Evolutionary conservation across 2,797 vertebrate species (phyloP).

Genomic region (Toxotes lorentzi): DNA sequence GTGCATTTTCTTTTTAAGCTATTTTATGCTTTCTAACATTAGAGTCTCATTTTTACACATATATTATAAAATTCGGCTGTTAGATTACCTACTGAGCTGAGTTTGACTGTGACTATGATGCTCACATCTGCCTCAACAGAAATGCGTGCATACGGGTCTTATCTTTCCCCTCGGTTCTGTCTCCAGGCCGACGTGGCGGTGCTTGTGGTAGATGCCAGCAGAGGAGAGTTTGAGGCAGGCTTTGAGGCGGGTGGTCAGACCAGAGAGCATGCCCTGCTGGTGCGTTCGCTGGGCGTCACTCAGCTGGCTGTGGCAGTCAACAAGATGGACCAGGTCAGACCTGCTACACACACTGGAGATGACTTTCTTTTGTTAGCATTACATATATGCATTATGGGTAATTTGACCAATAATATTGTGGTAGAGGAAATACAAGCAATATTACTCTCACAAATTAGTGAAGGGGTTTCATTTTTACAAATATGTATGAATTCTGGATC

Average conservation of each 20-base stretch:
- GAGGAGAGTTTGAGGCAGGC: conserved; percentile 98
- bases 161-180: conserved; percentile 1
- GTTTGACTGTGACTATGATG: conserved; percentile 10
- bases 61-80: background rate
- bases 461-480: background rate
- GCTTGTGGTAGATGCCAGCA: conserved; percentile 96
- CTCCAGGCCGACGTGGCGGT: conserved; percentile 95
- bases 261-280: conserved; percentile 94
- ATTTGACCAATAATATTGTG: background rate
- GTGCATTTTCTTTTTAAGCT: background rate
- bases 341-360: background rate
- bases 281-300: conserved; percentile 97
- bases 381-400: background rate
- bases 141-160: background rate
- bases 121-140: background rate
- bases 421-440: background rate
- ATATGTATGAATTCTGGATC: background rate
- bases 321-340: conserved; percentile 98
- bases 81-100: background rate
- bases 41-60: background rate
- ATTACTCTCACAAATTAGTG: background rate
- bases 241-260: conserved; percentile 98
- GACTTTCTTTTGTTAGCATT: background rate
- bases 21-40: background rate
- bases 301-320: conserved; percentile 98